These are phyloP conservation scores for Anastrepha obliqua DNA, from an alignment of 1,140 invertebrate species.

Conservation along the genomic window DNA sequence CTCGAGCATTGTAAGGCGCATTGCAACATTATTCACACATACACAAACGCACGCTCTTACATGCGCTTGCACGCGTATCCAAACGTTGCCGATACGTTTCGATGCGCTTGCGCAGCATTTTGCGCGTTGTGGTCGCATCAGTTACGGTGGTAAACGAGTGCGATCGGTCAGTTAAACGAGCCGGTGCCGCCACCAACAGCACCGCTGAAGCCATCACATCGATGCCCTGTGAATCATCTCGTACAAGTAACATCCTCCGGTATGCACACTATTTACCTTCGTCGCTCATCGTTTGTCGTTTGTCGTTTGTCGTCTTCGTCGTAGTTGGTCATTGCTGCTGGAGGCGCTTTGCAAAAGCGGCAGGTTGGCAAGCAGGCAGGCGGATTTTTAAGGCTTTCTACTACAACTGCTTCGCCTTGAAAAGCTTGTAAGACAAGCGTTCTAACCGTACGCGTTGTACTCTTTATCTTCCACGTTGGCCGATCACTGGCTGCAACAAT, in stretches of 20 bases:
- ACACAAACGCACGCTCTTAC: neutral
- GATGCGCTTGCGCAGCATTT: constrained; percentile 47
- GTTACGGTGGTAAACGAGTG: constrained; percentile 53
- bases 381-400: constrained; percentile 23
- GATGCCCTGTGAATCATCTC: constrained; percentile 11
- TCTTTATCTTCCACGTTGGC: constrained; percentile 36
- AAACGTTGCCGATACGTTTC: constrained; percentile 6
- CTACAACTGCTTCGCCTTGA: neutral
- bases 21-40: neutral
- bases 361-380: constrained; percentile 28
- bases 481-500: neutral
- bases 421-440: constrained; percentile 16
- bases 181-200: neutral
- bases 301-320: constrained; percentile 9
- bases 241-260: constrained; percentile 1
- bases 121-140: constrained; percentile 45
- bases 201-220: neutral
- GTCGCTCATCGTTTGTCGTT: neutral
- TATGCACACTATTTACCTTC: constrained; percentile 12
- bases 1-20: neutral
- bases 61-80: neutral
- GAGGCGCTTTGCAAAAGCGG: constrained; percentile 4
- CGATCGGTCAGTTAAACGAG: constrained; percentile 49
- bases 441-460: constrained; percentile 20
- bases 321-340: neutral